These are phyloP conservation scores for Eciton burchellii DNA, from an alignment of 1,140 invertebrate species.

Conservation along the genomic window DNA sequence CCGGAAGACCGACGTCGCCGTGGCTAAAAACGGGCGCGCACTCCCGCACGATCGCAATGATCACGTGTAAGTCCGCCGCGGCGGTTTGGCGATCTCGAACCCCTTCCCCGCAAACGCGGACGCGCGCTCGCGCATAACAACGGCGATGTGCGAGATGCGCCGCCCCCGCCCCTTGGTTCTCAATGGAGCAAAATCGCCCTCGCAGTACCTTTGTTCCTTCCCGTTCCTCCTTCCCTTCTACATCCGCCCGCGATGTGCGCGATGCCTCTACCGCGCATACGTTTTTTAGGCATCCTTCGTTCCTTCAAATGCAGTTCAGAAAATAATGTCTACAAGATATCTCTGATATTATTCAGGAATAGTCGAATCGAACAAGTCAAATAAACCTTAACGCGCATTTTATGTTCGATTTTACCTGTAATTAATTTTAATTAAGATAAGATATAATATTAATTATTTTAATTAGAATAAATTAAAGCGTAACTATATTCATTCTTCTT, in stretches of 20 bases:
- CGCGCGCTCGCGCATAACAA: not conserved
- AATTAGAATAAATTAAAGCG: too few species aligned
- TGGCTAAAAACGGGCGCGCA: conserved; percentile 69
- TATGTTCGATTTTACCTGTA: too few species aligned
- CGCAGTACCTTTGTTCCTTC: not conserved
- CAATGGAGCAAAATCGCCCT: not conserved
- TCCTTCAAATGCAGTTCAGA: not conserved
- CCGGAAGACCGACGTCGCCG: conserved; percentile 59
- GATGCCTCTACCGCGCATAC: conserved; percentile 5
- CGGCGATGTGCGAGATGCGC: conserved; percentile 15
- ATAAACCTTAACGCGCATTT: too few species aligned
- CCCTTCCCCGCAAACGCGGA: conserved; percentile 23
- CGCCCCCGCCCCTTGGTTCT: conserved; percentile 21
- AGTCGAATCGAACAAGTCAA: not conserved
- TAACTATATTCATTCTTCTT: not conserved
- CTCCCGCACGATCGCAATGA: conserved; percentile 57
- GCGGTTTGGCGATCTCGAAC: conserved; percentile 51
- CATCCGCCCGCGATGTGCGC: conserved; percentile 17
- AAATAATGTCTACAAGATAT: not conserved
- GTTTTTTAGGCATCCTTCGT: not conserved
- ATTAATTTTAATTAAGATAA: too few species aligned
- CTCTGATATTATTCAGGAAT: not conserved
- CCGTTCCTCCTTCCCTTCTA: conserved; percentile 10
- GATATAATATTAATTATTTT: too few species aligned
- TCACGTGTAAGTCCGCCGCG: conserved; percentile 66